A percentile compares a stretch with the other conserved stretches of the same genome.
Evolutionary conservation across 2,113 vertebrate genomes (phyloP).

Genomic region (Eudyptes chrysolophus): DNA sequence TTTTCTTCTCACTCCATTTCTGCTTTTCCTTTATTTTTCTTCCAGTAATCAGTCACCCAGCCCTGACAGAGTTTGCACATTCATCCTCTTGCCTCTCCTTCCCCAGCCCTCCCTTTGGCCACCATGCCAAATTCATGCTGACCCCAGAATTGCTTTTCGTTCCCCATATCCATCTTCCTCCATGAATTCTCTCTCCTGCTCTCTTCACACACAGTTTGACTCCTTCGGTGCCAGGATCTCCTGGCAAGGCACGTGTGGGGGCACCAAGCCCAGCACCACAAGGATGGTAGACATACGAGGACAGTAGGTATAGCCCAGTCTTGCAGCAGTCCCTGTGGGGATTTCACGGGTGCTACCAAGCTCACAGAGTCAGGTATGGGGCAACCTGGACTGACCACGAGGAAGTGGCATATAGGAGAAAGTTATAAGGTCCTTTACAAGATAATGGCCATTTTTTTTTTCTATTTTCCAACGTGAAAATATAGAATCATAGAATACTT

Average conservation of each 20-base stretch:
- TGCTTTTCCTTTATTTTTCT: not conserved
- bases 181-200: not conserved
- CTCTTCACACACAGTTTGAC: not conserved
- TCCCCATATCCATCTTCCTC: not conserved
- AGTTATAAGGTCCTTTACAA: not conserved
- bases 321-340: not conserved
- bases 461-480: not conserved
- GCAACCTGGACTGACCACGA: not conserved
- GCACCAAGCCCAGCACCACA: not conserved
- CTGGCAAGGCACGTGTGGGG: fast-evolving
- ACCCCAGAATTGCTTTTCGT: not conserved
- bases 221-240: not conserved
- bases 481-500: not conserved
- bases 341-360: not conserved
- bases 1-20: not conserved
- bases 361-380: not conserved
- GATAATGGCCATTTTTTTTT: not conserved
- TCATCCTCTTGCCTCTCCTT: not conserved
- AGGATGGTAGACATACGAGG: not conserved
- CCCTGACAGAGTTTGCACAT: not conserved
- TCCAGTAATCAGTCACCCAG: not conserved
- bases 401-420: not conserved
- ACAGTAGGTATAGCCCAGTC: not conserved
- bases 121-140: fast-evolving
- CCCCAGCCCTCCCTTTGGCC: not conserved